Evolutionary conservation across 2,797 vertebrate species (phyloP).

Genomic region (Aplochiton taeniatus): DNA sequence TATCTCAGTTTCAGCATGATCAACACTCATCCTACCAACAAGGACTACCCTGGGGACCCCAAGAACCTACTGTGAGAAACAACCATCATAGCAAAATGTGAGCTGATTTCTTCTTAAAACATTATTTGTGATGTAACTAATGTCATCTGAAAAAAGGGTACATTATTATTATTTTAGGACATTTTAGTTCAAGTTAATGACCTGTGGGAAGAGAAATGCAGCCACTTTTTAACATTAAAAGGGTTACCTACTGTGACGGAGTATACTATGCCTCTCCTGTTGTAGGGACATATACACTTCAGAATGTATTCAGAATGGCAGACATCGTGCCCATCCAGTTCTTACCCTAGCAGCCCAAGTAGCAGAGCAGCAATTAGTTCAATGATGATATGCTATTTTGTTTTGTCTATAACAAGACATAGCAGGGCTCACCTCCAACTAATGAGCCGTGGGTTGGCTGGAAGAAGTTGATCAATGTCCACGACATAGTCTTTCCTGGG

Average conservation of each 20-base stretch:
- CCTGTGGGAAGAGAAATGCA: neutral
- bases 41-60: too few species aligned
- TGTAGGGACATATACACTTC: neutral
- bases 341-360: too few species aligned
- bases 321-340: too few species aligned
- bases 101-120: too few species aligned
- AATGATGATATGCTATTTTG: conserved; percentile 1
- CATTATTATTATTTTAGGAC: too few species aligned
- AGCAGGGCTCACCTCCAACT: conserved; percentile 1
- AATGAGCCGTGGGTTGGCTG: conserved; percentile 7
- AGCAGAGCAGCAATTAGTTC: conserved; percentile 1
- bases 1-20: neutral
- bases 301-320: conserved; percentile 4
- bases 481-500: neutral
- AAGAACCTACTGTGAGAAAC: too few species aligned
- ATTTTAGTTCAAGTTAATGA: too few species aligned
- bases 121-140: too few species aligned
- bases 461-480: neutral
- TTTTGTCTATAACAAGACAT: too few species aligned
- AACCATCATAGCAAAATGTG: too few species aligned
- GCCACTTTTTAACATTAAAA: neutral
- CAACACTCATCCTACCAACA: too few species aligned
- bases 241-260: neutral
- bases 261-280: neutral
- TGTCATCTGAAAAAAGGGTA: too few species aligned